Evolutionary conservation across 2,888 invertebrate genomes (phyloP).

Genomic region (Ryuthela nishihirai): DNA sequence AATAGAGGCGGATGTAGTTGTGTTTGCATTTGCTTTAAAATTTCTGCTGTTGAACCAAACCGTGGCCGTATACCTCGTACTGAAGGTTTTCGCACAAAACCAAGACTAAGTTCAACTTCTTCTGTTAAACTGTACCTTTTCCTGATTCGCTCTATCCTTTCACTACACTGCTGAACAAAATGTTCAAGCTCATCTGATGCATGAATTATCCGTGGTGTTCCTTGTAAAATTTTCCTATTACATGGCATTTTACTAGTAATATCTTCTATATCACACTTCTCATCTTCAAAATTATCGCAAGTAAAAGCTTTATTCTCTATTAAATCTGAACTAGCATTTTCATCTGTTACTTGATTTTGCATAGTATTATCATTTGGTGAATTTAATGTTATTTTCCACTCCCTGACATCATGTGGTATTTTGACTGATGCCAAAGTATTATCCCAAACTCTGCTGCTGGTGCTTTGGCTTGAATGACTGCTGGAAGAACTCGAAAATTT

Average conservation of each 20-base stretch:
- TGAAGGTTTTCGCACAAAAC: conserved; percentile 32
- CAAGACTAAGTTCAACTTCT: conserved; percentile 33
- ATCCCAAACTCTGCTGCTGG: too few species aligned
- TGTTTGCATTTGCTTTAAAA: conserved; percentile 37
- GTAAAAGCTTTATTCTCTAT: too few species aligned
- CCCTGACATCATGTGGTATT: conserved; percentile 31
- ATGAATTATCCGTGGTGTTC: neutral
- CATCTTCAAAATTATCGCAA: too few species aligned
- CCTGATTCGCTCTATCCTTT: conserved; percentile 41
- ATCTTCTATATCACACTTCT: too few species aligned
- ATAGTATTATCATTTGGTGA: too few species aligned
- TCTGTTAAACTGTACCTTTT: conserved; percentile 39
- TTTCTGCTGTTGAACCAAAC: conserved; percentile 39
- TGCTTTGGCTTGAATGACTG: too few species aligned
- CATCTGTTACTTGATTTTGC: too few species aligned
- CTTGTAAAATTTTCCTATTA: neutral
- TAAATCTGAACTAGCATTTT: too few species aligned
- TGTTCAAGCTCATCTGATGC: conserved; percentile 39
- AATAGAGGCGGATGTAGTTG: conserved; percentile 3
- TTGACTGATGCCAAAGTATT: conserved; percentile 11
- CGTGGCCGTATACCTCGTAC: conserved; percentile 61
- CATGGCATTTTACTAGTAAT: too few species aligned
- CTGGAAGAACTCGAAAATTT: too few species aligned
- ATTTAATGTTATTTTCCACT: conserved; percentile 35
- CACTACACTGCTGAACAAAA: conserved; percentile 38